phyloP scores from a whole-genome alignment of 2,797 vertebrate genomes.

The Echiichthys vipera region DNA sequence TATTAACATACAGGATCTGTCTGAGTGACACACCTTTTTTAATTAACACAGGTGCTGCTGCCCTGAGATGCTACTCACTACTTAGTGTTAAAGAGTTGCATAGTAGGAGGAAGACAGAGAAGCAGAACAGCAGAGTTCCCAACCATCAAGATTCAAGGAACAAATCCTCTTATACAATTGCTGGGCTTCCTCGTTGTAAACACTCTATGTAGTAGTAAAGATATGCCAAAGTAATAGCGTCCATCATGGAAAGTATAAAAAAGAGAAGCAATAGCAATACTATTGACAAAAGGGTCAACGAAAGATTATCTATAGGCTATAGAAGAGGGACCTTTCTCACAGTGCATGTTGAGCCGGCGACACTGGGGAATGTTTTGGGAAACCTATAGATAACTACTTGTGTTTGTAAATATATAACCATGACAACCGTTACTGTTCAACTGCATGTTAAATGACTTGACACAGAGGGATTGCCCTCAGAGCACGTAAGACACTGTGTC shows the following conservation, averaged over 20 bases:
- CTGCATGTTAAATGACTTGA: no score
- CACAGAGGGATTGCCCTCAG: no score
- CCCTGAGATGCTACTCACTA: neutral
- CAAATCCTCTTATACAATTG: neutral
- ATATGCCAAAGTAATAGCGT: neutral
- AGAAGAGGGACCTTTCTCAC: no score
- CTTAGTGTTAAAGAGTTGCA: neutral
- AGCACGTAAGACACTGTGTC: no score
- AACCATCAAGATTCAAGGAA: neutral
- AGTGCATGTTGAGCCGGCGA: no score
- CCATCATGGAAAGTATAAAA: neutral
- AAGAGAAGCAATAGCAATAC: neutral
- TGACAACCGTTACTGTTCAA: no score
- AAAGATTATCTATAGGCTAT: neutral
- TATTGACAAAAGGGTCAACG: neutral
- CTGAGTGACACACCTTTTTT: constrained; percentile 46
- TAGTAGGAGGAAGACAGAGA: neutral
- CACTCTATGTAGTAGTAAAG: neutral
- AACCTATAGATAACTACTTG: no score
- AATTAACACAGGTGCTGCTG: constrained; percentile 50
- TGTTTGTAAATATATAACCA: no score
- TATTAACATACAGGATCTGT: constrained; percentile 72
- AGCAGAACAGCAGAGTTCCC: neutral
- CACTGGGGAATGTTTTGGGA: no score
- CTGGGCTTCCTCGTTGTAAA: neutral